Evolutionary conservation across 2,797 vertebrate genomes (phyloP).

Genomic region (Syncerus caffer): DNA sequence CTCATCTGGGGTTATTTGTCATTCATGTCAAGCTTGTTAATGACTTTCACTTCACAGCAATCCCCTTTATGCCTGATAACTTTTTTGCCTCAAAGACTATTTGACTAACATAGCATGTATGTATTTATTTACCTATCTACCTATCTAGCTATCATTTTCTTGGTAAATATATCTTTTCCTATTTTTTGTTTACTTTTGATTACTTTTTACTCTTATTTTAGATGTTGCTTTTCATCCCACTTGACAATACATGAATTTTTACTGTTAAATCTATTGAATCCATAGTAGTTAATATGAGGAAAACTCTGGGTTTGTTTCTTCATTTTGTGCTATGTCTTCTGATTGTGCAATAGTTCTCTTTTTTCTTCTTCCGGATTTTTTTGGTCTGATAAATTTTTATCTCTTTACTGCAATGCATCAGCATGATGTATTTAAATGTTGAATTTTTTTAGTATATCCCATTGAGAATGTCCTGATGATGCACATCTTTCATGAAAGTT

Average conservation of each 20-base stretch:
- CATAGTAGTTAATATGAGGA: background rate
- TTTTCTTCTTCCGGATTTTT: background rate
- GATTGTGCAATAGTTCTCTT: background rate
- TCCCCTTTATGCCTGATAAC: background rate
- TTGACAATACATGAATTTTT: background rate
- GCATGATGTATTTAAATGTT: background rate
- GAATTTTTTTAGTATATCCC: background rate
- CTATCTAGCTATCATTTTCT: background rate
- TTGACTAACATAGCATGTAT: background rate
- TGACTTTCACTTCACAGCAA: background rate
- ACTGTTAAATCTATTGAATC: background rate
- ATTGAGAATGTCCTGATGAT: background rate
- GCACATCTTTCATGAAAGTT: background rate
- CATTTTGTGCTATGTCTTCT: background rate
- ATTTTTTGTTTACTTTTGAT: background rate
- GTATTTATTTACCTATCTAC: background rate
- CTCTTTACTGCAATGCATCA: background rate
- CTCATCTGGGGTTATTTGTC: background rate
- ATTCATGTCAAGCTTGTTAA: slow-evolving; percentile 1
- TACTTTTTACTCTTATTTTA: background rate
- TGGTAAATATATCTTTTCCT: background rate
- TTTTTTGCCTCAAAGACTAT: background rate
- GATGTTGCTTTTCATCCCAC: background rate
- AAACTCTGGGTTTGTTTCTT: background rate
- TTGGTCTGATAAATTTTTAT: background rate